Conservation (phyloP, 2,797 vertebrate species). For the Diplodus sargus region DNA sequence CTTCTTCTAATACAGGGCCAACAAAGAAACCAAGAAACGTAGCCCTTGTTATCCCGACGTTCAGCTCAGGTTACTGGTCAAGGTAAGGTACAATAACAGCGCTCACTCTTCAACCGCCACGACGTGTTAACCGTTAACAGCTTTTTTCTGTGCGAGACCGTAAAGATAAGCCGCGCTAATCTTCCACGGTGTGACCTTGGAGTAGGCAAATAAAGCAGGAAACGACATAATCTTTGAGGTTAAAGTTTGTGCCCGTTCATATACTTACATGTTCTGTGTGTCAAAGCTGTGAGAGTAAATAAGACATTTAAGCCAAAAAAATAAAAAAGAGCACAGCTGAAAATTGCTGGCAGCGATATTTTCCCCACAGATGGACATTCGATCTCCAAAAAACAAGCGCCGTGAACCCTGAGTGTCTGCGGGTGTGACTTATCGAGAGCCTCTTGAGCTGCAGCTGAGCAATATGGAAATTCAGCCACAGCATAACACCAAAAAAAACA, state of each 20-base stretch:
- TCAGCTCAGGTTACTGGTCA: neutral
- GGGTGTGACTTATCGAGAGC: neutral
- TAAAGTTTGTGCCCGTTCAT: slow-evolving; percentile 13
- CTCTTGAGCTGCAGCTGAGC: neutral
- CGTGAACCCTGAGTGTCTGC: neutral
- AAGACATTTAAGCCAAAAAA: neutral
- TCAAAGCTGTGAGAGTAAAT: neutral
- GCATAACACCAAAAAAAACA: neutral
- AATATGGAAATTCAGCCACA: neutral
- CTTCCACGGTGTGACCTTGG: slow-evolving; percentile 16
- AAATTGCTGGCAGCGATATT: neutral
- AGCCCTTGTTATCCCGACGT: neutral
- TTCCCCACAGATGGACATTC: neutral
- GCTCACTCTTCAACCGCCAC: neutral
- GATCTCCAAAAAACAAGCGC: neutral
- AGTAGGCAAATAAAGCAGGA: slow-evolving; percentile 5
- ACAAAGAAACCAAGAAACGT: neutral
- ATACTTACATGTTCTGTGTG: neutral
- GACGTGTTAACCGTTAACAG: neutral
- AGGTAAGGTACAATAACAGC: neutral
- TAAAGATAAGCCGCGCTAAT: slow-evolving; percentile 45
- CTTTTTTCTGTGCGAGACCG: neutral
- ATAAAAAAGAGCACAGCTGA: neutral
- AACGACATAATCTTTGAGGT: neutral
- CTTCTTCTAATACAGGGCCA: neutral